A percentile compares a stretch with the other conserved stretches of the same genome.
These are phyloP conservation scores for Rhincodon typus DNA, from an alignment of 2,797 vertebrate species.

Conservation along the genomic window DNA sequence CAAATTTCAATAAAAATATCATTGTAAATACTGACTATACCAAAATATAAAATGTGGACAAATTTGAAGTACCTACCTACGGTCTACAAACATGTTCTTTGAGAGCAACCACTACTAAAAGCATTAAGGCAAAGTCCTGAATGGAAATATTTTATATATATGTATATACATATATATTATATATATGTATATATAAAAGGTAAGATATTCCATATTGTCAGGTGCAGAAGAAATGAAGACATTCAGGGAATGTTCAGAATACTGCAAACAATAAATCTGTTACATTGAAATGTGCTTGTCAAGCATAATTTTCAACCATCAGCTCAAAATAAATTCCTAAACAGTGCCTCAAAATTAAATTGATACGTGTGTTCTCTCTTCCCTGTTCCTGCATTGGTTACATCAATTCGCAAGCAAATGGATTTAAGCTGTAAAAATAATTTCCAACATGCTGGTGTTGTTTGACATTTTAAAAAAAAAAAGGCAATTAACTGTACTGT, in stretches of 20 bases:
- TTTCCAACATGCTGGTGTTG: conserved; percentile 33
- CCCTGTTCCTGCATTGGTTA: background rate
- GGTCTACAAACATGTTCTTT: conserved; percentile 9
- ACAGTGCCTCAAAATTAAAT: conserved; percentile 24
- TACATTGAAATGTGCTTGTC: background rate
- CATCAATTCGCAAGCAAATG: conserved; percentile 31
- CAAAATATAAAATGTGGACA: conserved; percentile 37
- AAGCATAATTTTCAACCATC: conserved; percentile 25
- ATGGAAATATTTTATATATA: conserved; percentile 35
- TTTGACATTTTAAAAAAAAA: conserved; percentile 36
- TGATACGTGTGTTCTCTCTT: background rate
- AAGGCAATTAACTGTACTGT: conserved; percentile 20
- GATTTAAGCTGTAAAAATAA: conserved; percentile 36
- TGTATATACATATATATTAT: conserved; percentile 31
- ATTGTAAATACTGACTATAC: conserved; percentile 37
- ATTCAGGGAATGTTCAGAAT: conserved; percentile 22
- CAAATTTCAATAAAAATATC: conserved; percentile 36
- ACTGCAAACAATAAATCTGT: conserved; percentile 34
- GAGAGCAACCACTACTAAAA: conserved; percentile 30
- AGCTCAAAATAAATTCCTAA: conserved; percentile 20
- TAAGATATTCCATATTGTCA: conserved; percentile 24
- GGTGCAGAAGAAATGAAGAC: conserved; percentile 33
- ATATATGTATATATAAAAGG: background rate
- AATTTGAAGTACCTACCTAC: conserved; percentile 35
- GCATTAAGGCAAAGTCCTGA: conserved; percentile 32